A percentile compares a stretch with the other conserved stretches of the same genome.
These are phyloP conservation scores for Babyrousa celebensis DNA, from an alignment of 2,797 vertebrate species.

Conservation along the genomic window DNA sequence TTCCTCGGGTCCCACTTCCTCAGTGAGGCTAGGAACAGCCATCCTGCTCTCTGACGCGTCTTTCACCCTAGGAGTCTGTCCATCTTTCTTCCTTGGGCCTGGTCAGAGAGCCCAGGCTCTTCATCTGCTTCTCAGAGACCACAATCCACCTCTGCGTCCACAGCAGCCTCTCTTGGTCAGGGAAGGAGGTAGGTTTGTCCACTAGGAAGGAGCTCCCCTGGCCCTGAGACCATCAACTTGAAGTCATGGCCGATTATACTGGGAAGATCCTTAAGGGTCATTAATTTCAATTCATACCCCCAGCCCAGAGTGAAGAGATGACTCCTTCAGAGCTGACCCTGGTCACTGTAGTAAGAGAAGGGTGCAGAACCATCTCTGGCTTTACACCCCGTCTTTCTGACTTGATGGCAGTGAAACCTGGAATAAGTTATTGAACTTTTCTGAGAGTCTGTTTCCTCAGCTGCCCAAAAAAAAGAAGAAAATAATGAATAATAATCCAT, in stretches of 20 bases:
- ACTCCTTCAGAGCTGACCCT: background rate
- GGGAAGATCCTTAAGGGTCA: background rate
- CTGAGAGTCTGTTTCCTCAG: background rate
- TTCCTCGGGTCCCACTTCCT: slow-evolving; percentile 17
- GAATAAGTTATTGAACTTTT: background rate
- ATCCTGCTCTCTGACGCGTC: background rate
- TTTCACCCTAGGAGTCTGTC: background rate
- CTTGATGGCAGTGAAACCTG: background rate
- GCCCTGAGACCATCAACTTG: background rate
- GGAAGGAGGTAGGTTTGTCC: background rate
- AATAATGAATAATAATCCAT: background rate
- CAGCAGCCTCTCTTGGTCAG: background rate
- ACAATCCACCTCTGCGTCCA: rapidly evolving
- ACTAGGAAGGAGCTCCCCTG: background rate
- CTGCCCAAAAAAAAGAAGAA: background rate
- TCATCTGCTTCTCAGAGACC: background rate
- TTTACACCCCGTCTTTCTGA: background rate
- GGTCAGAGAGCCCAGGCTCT: background rate
- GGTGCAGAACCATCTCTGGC: rapidly evolving
- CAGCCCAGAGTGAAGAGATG: background rate
- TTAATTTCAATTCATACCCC: background rate
- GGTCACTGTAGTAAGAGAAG: background rate
- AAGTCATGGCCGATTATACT: background rate
- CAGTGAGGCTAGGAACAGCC: background rate
- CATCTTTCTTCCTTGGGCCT: background rate